Base-by-base conservation (phyloP, 2,113 vertebrate genomes). In the Brachyhypopomus occidentalis region DNA sequence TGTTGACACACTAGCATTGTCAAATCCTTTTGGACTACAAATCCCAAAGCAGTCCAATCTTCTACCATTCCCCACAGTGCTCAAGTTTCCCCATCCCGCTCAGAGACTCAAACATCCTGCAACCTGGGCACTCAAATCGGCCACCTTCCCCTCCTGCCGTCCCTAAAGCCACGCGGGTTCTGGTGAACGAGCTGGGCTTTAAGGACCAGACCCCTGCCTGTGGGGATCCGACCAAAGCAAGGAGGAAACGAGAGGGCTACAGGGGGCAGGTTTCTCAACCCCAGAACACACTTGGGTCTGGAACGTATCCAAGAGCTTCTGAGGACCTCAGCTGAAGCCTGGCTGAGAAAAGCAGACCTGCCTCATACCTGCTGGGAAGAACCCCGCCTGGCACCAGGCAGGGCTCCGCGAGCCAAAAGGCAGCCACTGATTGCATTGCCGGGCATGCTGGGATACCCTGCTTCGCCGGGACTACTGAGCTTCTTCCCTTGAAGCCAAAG, bases 401-500 rank as follows among this genome's bases (percentile, higher is more conserved):
- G 14, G 77, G 77, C 82, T 90, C 88, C 88, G 48, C 78, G 30
- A 81, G 62, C 84, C 90, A 66, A 89, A 87, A 81, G 83, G 48
- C 84, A n/a, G 80, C 77, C 77, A 82, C 86, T 64, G 36, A 80
- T 48, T 27, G 67, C 45, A 25, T 34, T 52, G 64, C 77, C 34
- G 36, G 34, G n/a, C 52, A 77, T 27, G 34, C 74, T 78, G 81
- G 84, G 74, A 80, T 69, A 78, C 20, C 58, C 62, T 73, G 59
- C 63, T 77, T 72, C 59, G 67, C 77, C 64, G 72, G 55, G 77
- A 55, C 63, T 36, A 82, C 23, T 58, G 73, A 70, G 74, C 69
- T 77, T n/a, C n/a, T n/a, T 69, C 63, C 67, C 72, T 30, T 85
- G 25, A 67, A 63, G 52, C 52, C 73, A 77, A 77, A 72, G 83